phyloP scores from a whole-genome alignment of 92 coral and sea anemone species.

The Muricea muricata region DNA sequence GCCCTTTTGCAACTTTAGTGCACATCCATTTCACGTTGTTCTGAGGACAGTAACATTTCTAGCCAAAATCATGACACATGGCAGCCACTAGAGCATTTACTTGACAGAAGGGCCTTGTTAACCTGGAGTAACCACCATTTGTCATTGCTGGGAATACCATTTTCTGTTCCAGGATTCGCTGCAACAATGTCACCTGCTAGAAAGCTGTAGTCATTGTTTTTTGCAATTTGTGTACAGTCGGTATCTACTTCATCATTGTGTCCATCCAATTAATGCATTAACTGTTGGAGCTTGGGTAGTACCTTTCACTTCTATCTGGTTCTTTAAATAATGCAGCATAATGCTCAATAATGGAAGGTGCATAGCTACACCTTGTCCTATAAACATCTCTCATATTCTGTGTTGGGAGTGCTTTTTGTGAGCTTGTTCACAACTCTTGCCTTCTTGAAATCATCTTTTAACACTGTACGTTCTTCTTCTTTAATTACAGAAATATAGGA shows the following conservation, averaged over 20 bases:
- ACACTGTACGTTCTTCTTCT: not conserved
- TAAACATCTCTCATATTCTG: conserved; percentile 53
- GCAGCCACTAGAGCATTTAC: conserved; percentile 37
- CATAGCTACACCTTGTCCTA: conserved; percentile 59
- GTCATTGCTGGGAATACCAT: conserved; percentile 44
- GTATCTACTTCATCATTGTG: not conserved
- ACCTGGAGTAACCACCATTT: conserved; percentile 57
- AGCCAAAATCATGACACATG: conserved; percentile 63
- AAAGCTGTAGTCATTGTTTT: conserved; percentile 30
- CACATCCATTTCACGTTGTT: conserved; percentile 48
- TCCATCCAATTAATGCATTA: conserved; percentile 44
- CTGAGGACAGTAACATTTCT: conserved; percentile 24
- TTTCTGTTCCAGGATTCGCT: conserved; percentile 60
- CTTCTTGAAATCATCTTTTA: conserved; percentile 44
- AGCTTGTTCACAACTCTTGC: conserved; percentile 42
- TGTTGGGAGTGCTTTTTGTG: conserved; percentile 47
- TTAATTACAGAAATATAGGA: conserved; percentile 16
- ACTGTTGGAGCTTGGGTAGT: conserved; percentile 49
- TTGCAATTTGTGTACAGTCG: conserved; percentile 24
- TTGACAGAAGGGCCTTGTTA: conserved; percentile 45
- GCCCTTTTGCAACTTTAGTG: conserved; percentile 33
- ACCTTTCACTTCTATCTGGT: not conserved
- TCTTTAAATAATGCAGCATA: conserved; percentile 44
- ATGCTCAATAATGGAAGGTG: conserved; percentile 48
- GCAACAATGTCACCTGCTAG: conserved; percentile 63